Conservation (phyloP, 2,888 invertebrate genomes). For the Griposia aprilina region DNA sequence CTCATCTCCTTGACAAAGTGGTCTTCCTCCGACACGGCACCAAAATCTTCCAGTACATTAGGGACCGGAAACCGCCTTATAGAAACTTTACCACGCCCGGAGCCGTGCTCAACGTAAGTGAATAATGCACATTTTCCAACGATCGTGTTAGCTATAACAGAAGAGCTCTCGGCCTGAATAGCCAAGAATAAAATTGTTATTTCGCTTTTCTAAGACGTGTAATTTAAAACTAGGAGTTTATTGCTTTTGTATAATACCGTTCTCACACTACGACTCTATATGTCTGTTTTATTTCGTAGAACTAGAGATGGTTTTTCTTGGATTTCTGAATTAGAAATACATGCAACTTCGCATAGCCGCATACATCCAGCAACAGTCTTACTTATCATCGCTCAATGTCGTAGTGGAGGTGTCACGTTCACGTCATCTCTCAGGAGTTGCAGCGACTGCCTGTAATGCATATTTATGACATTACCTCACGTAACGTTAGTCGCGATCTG, state of each 20-base stretch:
- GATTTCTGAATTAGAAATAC: neutral
- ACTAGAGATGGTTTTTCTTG: neutral
- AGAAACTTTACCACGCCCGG: slow-evolving; percentile 92
- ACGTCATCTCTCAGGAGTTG: slow-evolving; percentile 24
- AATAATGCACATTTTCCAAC: slow-evolving; percentile 53
- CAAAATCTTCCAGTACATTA: slow-evolving; percentile 95
- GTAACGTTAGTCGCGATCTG: slow-evolving; percentile 45
- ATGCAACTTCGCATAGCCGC: neutral
- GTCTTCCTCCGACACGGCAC: slow-evolving; percentile 93
- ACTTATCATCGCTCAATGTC: slow-evolving; percentile 48
- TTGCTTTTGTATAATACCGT: slow-evolving; percentile 42
- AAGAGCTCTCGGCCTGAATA: slow-evolving; percentile 50
- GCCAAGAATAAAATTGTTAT: slow-evolving; percentile 49
- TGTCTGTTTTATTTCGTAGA: slow-evolving; percentile 17
- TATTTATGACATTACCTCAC: slow-evolving; percentile 62
- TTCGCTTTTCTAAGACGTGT: slow-evolving; percentile 43
- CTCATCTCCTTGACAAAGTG: slow-evolving; percentile 94
- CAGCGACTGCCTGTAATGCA: slow-evolving; percentile 53
- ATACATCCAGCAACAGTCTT: neutral
- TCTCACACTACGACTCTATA: slow-evolving; percentile 7
- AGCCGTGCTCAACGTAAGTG: slow-evolving; percentile 94
- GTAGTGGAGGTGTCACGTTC: slow-evolving; percentile 13
- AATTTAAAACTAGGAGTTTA: slow-evolving; percentile 51
- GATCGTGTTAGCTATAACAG: slow-evolving; percentile 38
- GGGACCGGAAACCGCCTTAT: slow-evolving; percentile 94